Conservation (phyloP, 1,140 invertebrate species). For the Platyscapa corneri region DNA sequence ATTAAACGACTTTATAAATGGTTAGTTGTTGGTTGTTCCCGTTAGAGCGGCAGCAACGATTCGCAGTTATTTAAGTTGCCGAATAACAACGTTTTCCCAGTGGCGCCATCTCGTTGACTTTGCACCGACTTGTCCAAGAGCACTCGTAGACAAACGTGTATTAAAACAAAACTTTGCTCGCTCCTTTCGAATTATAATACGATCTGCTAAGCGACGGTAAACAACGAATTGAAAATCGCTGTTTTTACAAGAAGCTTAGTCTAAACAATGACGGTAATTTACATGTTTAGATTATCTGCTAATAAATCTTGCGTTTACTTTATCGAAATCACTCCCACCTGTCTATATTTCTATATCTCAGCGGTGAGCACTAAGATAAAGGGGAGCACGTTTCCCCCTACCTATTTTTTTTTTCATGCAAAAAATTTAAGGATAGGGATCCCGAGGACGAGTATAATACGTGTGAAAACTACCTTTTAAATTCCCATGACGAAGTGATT, state of each 20-base stretch:
- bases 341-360: not conserved
- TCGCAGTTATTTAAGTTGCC: too few species aligned
- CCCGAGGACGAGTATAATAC: conserved; percentile 24
- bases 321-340: not conserved
- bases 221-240: not conserved
- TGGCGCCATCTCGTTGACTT: too few species aligned
- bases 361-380: not conserved
- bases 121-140: too few species aligned
- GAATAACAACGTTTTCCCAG: too few species aligned
- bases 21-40: too few species aligned
- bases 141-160: too few species aligned
- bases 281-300: too few species aligned
- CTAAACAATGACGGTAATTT: not conserved
- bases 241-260: not conserved
- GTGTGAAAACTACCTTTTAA: conserved; percentile 47
- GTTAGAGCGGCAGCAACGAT: too few species aligned
- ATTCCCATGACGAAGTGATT: conserved; percentile 41
- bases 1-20: too few species aligned
- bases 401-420: not conserved
- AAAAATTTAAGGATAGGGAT: conserved; percentile 7
- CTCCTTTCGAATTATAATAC: too few species aligned
- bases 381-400: not conserved
- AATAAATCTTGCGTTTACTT: not conserved
- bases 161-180: too few species aligned
- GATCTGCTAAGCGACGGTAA: too few species aligned